phyloP scores from a whole-genome alignment of 2,113 vertebrate genomes.

The Tragelaphus scriptus region DNA sequence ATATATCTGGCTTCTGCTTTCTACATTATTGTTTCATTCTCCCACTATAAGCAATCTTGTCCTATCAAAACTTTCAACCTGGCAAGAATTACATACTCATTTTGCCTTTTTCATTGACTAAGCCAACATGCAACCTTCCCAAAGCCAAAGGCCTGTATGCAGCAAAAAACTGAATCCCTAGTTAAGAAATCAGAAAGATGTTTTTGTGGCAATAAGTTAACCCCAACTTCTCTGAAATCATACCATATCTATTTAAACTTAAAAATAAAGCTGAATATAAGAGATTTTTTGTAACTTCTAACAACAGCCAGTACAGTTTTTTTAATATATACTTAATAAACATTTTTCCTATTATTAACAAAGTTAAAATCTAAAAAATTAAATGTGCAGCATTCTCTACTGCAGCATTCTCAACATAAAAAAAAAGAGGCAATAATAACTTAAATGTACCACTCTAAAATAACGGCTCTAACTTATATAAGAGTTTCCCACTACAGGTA shows the following conservation, averaged over 20 bases:
- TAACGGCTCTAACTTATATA: neutral
- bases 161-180: neutral
- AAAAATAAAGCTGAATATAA: neutral
- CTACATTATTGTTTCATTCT: neutral
- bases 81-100: neutral
- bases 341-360: neutral
- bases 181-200: neutral
- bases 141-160: neutral
- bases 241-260: neutral
- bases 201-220: neutral
- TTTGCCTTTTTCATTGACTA: neutral
- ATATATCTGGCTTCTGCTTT: neutral
- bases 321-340: neutral
- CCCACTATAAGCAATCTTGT: neutral
- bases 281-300: neutral
- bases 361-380: neutral
- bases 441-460: neutral
- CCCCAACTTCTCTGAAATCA: neutral
- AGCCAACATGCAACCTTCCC: neutral
- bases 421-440: neutral
- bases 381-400: neutral
- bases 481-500: neutral
- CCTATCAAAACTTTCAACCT: neutral
- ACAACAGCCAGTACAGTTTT: neutral
- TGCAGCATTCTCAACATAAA: neutral